These are phyloP conservation scores for Typhlichthys eigenmanni DNA, from an alignment of 2,797 vertebrate species.

Conservation along the genomic window DNA sequence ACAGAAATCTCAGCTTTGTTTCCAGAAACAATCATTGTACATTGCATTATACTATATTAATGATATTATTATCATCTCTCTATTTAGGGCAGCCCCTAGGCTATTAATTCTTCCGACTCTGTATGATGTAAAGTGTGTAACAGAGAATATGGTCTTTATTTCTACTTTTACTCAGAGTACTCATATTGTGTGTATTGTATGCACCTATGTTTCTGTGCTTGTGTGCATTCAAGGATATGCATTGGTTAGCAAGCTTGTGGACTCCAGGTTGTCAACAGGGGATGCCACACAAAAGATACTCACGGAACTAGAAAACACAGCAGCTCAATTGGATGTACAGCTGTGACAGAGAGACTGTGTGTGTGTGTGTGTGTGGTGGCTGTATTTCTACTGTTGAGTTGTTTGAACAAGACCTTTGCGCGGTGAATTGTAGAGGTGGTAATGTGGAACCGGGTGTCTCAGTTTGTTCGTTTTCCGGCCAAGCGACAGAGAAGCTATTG, in stretches of 20 bases:
- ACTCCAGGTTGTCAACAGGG: conserved; percentile 24
- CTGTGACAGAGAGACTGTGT: conserved; percentile 53
- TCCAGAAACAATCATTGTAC: no score
- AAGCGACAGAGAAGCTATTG: neutral
- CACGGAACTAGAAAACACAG: conserved; percentile 55
- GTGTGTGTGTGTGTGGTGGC: conserved; percentile 5
- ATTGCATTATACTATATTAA: no score
- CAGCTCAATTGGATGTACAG: conserved; percentile 66
- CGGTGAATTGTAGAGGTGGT: conserved; percentile 59
- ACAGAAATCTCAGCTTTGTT: conserved; percentile 16
- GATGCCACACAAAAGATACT: neutral
- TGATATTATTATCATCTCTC: no score
- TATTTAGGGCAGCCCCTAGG: no score
- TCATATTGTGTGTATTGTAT: neutral
- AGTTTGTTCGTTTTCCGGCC: neutral
- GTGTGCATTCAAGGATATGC: conserved; percentile 26
- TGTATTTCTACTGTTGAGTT: conserved; percentile 32
- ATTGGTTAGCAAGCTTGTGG: conserved; percentile 50
- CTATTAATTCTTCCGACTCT: no score
- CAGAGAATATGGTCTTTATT: neutral
- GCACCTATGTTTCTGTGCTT: conserved; percentile 15
- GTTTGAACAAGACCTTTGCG: conserved; percentile 59
- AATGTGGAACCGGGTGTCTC: conserved; percentile 68
- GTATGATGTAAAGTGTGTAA: conserved; percentile 25
- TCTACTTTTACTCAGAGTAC: neutral